Conservation (phyloP, 2,113 vertebrate genomes). For the Okapia johnstoni region DNA sequence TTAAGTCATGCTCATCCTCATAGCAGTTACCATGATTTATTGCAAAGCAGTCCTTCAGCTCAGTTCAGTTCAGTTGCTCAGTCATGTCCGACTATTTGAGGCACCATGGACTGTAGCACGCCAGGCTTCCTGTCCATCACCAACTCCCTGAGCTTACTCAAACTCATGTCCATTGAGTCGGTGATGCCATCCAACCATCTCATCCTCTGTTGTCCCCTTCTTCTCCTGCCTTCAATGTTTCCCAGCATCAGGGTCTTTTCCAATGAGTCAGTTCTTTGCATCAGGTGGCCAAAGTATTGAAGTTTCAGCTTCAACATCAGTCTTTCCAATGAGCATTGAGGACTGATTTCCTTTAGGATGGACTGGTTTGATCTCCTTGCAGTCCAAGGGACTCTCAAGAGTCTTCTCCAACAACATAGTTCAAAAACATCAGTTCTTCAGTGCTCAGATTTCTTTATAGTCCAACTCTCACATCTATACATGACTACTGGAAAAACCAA, state of each 20-base stretch:
- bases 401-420: neutral
- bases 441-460: neutral
- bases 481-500: neutral
- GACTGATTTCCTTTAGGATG: neutral
- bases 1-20: conserved; percentile 26
- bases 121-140: neutral
- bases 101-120: accelerated
- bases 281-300: neutral
- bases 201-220: neutral
- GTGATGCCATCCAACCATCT: neutral
- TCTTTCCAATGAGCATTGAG: neutral
- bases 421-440: neutral
- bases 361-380: neutral
- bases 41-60: conserved; percentile 33
- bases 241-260: neutral
- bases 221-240: neutral
- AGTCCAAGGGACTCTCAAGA: neutral
- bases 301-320: neutral
- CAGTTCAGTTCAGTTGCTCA: neutral
- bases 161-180: neutral
- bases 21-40: conserved; percentile 46
- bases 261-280: neutral
- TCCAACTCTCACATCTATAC: neutral
- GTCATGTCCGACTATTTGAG: neutral
- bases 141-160: neutral